Evolutionary conservation across 1,140 invertebrate species (phyloP).

Genomic region (Luehdorfia chinensis): DNA sequence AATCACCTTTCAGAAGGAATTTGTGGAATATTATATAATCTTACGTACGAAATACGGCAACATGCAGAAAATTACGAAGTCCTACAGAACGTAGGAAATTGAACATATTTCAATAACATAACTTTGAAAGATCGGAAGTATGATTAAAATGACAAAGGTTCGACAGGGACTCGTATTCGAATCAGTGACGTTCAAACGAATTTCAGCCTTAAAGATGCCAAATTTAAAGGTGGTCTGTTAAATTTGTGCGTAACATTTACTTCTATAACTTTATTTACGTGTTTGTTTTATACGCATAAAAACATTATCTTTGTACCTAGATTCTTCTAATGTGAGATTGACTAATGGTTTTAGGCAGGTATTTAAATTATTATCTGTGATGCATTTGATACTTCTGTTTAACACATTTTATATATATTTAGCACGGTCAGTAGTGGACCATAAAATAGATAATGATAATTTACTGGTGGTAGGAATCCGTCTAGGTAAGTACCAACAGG

Average conservation of each 20-base stretch:
- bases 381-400: no score
- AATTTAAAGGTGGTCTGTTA: conserved; percentile 27
- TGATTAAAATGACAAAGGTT: conserved; percentile 76
- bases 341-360: no score
- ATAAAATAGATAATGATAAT: no score
- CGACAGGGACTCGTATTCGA: conserved; percentile 53
- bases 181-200: conserved; percentile 33
- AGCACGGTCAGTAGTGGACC: no score
- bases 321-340: no score
- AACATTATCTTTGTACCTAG: conserved; percentile 25
- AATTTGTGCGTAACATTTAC: conserved; percentile 26
- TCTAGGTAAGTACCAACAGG: no score
- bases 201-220: conserved; percentile 42
- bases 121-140: conserved; percentile 74
- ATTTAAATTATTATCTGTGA: no score
- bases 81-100: conserved; percentile 64
- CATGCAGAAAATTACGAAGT: conserved; percentile 51
- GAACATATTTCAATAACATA: conserved; percentile 76
- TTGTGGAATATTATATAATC: conserved; percentile 2
- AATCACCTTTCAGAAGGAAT: not conserved
- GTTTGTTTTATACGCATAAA: conserved; percentile 35
- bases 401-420: no score
- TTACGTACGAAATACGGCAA: conserved; percentile 9
- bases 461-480: no score
- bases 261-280: conserved; percentile 55